Percentiles rank a stretch among this genome's conserved stretches.
Evolutionary conservation across 30 jellyfish, hydroid and myxozoan genomes (phyloP).

Genomic region (Hydra vulgaris): DNA sequence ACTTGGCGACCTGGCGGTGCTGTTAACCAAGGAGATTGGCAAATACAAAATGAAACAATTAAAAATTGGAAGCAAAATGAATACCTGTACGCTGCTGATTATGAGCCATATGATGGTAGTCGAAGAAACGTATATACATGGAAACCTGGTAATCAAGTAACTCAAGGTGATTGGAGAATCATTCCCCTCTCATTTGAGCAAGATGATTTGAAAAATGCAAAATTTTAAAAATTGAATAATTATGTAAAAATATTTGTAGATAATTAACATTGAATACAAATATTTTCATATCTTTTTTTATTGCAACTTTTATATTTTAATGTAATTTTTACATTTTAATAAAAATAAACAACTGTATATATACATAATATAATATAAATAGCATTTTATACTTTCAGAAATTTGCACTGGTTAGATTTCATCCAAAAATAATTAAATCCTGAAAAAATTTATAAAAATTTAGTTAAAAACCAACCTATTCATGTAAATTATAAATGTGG

Average conservation of each 20-base stretch:
- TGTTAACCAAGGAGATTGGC: slow-evolving; percentile 10
- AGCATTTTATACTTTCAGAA: background rate
- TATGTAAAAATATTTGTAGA: background rate
- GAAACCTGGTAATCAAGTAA: slow-evolving; percentile 3
- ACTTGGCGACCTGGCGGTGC: slow-evolving; percentile 7
- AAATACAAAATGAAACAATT: background rate
- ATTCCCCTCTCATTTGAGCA: background rate
- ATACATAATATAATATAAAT: too few species aligned
- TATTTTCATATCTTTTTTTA: background rate
- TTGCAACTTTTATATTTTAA: background rate
- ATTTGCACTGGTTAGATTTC: background rate
- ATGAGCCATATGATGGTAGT: background rate
- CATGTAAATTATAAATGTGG: background rate
- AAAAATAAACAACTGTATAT: background rate
- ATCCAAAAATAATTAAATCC: background rate
- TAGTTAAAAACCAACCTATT: background rate
- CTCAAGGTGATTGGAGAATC: slow-evolving; percentile 3
- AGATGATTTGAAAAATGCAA: background rate
- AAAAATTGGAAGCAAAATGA: background rate
- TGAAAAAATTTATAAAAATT: too few species aligned
- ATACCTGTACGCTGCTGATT: slow-evolving; percentile 6
- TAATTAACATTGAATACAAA: background rate
- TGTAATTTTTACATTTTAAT: background rate
- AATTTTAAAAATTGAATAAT: too few species aligned
- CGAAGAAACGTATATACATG: background rate